Evolutionary conservation across 2,797 vertebrate species (phyloP), one percentile per base, ranked within the genome.

Genomic region (Anisognathus igniventris): DNA sequence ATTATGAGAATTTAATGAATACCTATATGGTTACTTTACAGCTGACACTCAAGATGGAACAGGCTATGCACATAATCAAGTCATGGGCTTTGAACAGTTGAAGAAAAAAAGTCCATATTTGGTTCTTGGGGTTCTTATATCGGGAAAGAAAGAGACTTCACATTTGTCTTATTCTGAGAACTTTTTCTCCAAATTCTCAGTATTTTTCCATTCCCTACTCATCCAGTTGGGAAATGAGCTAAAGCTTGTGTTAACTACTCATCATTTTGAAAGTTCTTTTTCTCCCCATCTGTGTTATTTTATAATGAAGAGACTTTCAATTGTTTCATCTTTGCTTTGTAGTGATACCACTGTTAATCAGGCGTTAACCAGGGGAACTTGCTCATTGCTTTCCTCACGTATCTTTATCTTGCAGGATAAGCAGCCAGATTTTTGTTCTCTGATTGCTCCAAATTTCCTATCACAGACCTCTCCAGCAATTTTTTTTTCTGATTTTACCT

Each of bases 311-410:
- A 65, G 24, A 40, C 3, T 53, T 92, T 64, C 28, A 77, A 1
- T 68, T 74, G 15, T 84, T 84, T 87, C 22, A 13, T 60, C 18
- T 14, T 25, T 66, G 44, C 35, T 76, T 85, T 79, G 70, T 45
- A 70, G 30, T 9, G 22, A 54, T 68, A 51, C 12, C 72, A 1
- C 14, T 50, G 12, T n/a, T 80, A 65, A 42, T 71, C 19, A 53
- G 58, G 8, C 70, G 31, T 72, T 71, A 75, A 62, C 5, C 35
- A 45, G 39, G 15, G 23, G 9, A 89, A 35, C 24, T 37, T 56
- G 7, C 58, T 85, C 4, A 53, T 27, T 0, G 2, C 39, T 72
- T 92, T 37, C 39, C 5, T 58, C 24, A 18, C 0, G 0, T 51
- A 14, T 48, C 16, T 67, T 84, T 86, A 37, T 31, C n/a, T 82